These are phyloP conservation scores for Sula dactylatra DNA, from an alignment of 2,113 vertebrate genomes.

Conservation along the genomic window DNA sequence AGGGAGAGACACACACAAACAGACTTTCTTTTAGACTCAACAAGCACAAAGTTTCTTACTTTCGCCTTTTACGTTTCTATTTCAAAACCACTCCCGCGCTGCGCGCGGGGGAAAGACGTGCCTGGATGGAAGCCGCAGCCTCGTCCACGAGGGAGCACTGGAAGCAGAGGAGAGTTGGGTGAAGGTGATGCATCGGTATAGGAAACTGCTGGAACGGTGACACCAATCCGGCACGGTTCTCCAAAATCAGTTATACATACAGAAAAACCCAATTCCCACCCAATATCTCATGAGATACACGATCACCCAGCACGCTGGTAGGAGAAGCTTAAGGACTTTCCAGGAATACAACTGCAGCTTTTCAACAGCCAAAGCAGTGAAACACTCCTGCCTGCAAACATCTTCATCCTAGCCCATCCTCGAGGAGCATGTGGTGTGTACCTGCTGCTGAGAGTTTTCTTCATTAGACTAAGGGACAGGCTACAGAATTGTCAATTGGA, in stretches of 20 bases:
- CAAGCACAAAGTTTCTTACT: slow-evolving; percentile 77
- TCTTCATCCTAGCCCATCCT: neutral
- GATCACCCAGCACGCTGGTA: neutral
- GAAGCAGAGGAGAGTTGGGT: neutral
- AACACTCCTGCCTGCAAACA: neutral
- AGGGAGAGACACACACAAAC: slow-evolving; percentile 80
- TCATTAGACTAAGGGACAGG: neutral
- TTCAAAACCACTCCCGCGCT: neutral
- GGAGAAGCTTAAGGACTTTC: neutral
- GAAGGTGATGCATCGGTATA: accelerated
- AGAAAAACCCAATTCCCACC: neutral
- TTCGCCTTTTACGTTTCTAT: slow-evolving; percentile 69
- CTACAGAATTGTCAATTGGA: neutral
- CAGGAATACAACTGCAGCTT: neutral
- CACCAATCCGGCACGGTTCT: accelerated
- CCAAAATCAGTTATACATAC: neutral
- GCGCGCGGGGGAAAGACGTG: neutral
- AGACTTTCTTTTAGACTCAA: slow-evolving; percentile 81
- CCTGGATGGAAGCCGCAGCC: neutral
- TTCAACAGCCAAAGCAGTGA: neutral
- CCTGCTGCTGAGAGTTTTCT: neutral
- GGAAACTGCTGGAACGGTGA: neutral
- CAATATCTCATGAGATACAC: neutral
- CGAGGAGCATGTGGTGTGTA: neutral
- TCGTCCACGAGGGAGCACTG: neutral